Percentiles rank a stretch among this genome's conserved stretches.
Conservation (phyloP, 2,113 vertebrate species). For the Furnarius figulus region DNA sequence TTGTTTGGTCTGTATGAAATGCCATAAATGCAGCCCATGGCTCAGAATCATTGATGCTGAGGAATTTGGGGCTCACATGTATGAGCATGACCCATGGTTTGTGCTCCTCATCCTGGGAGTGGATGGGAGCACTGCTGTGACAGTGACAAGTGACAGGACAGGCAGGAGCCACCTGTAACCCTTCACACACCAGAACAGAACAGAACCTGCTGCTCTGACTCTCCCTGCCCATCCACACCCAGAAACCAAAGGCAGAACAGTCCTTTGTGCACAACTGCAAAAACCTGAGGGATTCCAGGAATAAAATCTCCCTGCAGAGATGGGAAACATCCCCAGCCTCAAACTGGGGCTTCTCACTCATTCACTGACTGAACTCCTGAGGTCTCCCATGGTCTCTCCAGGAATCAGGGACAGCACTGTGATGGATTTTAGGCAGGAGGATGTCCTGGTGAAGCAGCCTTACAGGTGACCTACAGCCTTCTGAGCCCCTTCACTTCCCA, state of each 20-base stretch:
- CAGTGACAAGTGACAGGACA: neutral
- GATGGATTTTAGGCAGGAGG: neutral
- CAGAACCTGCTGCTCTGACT: neutral
- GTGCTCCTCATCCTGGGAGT: fast-evolving
- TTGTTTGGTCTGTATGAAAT: neutral
- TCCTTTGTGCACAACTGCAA: neutral
- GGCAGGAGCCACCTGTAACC: too few relatives aligned
- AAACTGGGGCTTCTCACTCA: neutral
- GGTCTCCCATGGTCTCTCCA: neutral
- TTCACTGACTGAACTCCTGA: neutral
- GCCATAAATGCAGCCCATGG: neutral
- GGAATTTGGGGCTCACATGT: neutral
- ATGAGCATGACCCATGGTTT: neutral
- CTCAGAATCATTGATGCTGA: neutral
- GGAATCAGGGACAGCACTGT: too few relatives aligned
- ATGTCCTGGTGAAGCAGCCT: neutral
- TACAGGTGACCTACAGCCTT: neutral
- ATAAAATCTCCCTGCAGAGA: neutral
- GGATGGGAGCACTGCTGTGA: neutral
- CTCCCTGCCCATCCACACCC: neutral
- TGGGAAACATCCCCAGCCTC: neutral
- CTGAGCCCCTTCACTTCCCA: neutral
- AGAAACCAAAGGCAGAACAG: neutral
- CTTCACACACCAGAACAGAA: too few relatives aligned
- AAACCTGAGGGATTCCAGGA: neutral